A percentile compares a stretch with the other conserved stretches of the same genome.
Evolutionary conservation across 2,113 vertebrate species (phyloP).

Genomic region (Erythrocercus mccallii): DNA sequence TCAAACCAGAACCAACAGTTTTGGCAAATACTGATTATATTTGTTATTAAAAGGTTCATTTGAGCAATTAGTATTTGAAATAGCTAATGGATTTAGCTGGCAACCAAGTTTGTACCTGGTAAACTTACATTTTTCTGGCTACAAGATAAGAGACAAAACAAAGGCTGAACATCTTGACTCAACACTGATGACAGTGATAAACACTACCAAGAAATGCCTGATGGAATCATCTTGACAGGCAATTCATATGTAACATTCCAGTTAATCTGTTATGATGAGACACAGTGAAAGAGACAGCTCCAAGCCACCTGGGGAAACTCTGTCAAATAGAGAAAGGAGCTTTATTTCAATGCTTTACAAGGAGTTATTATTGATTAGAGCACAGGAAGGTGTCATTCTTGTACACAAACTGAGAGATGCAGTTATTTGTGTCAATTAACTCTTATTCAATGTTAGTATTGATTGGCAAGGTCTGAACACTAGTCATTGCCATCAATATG

Average conservation of each 20-base stretch:
- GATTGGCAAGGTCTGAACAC: conserved; percentile 81
- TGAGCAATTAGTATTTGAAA: background rate
- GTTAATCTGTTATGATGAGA: conserved; percentile 73
- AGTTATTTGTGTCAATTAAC: conserved; percentile 80
- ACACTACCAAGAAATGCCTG: conserved; percentile 71
- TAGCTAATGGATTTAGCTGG: background rate
- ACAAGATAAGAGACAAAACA: conserved; percentile 21
- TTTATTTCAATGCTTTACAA: conserved; percentile 67
- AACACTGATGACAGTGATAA: conserved; percentile 77
- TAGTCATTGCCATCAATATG: conserved; percentile 80
- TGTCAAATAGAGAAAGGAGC: conserved; percentile 68
- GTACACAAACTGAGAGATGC: conserved; percentile 66
- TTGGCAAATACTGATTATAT: background rate
- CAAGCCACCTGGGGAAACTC: conserved; percentile 66
- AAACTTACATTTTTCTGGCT: background rate
- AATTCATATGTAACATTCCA: conserved; percentile 83
- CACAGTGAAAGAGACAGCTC: conserved; percentile 75
- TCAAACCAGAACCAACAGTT: background rate
- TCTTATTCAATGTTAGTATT: conserved; percentile 75
- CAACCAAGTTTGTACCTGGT: background rate
- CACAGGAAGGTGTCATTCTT: conserved; percentile 72
- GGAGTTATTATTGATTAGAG: conserved; percentile 79
- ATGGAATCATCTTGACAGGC: conserved; percentile 84
- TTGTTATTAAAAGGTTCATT: background rate
- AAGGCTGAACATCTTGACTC: conserved; percentile 47